These are phyloP conservation scores for Drosophila buzzatii DNA, from an alignment of 2,888 invertebrate genomes.

Conservation along the genomic window DNA sequence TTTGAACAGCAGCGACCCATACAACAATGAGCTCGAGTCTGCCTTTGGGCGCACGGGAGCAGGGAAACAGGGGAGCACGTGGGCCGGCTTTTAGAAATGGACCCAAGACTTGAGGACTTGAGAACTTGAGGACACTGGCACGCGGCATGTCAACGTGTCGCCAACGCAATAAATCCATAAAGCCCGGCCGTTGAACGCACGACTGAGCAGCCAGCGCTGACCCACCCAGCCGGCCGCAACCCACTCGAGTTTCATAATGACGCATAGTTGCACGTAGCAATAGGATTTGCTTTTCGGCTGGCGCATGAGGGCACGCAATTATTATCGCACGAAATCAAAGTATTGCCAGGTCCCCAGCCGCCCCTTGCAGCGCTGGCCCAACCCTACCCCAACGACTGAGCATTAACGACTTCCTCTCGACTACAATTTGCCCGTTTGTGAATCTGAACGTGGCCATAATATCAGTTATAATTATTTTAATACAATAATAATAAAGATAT, in stretches of 20 bases:
- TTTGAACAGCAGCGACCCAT: constrained; percentile 46
- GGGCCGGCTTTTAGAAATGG: constrained; percentile 32
- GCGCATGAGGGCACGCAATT: constrained; percentile 62
- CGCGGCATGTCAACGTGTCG: constrained; percentile 76
- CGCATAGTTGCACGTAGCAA: constrained; percentile 71
- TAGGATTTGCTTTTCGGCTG: constrained; percentile 35
- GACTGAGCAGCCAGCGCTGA: constrained; percentile 36
- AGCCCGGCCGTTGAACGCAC: constrained; percentile 60
- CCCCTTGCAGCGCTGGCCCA: constrained; percentile 2
- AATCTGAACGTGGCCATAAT: constrained; percentile 19
- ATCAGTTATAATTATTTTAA: constrained; percentile 44
- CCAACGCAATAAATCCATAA: constrained; percentile 72
- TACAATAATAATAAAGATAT: constrained; percentile 48
- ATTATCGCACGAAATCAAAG: constrained; percentile 81
- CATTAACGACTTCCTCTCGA: constrained; percentile 23
- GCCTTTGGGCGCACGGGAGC: constrained; percentile 14
- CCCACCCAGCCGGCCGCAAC: constrained; percentile 6
- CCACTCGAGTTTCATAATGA: constrained; percentile 36
- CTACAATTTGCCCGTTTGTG: constrained; percentile 15
- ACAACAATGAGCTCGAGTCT: constrained; percentile 63
- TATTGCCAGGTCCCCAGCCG: constrained; percentile 25
- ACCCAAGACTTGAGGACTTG: constrained; percentile 19
- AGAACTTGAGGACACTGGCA: constrained; percentile 31
- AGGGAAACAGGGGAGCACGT: neutral
- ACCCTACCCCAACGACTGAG: constrained; percentile 7